These are phyloP conservation scores for Ceratina calcarata DNA, from an alignment of 1,140 invertebrate genomes.

Conservation along the genomic window DNA sequence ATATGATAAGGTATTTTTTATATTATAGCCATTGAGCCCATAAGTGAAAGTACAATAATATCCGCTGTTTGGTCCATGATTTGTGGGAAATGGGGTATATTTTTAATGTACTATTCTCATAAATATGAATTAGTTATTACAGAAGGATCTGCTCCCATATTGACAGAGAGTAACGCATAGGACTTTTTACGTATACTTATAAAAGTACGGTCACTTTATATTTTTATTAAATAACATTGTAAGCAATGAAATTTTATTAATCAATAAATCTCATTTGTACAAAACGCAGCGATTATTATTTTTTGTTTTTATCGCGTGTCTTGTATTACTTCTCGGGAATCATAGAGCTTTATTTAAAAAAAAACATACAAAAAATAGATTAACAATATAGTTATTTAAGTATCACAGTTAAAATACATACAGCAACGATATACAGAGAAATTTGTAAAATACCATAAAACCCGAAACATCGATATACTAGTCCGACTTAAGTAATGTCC, in stretches of 20 bases:
- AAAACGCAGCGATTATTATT: neutral
- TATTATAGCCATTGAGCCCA: constrained; percentile 52
- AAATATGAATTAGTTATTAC: constrained; percentile 53
- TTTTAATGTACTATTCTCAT: constrained; percentile 57
- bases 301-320: neutral
- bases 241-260: neutral
- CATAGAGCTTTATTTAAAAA: neutral
- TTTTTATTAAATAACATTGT: neutral
- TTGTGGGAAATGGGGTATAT: constrained; percentile 61
- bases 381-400: constrained; percentile 1
- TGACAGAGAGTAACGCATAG: constrained; percentile 46
- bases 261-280: constrained; percentile 16
- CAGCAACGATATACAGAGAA: neutral
- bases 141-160: constrained; percentile 50
- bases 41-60: constrained; percentile 54
- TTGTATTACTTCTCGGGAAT: neutral
- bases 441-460: neutral
- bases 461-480: neutral
- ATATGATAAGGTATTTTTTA: neutral
- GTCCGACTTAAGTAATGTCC: neutral
- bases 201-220: constrained; percentile 5
- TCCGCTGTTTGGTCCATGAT: constrained; percentile 59
- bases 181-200: neutral
- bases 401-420: constrained; percentile 15
- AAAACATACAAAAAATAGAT: constrained; percentile 4